phyloP scores from a whole-genome alignment of 1,140 invertebrate genomes.

The Subanguina moxae region DNA sequence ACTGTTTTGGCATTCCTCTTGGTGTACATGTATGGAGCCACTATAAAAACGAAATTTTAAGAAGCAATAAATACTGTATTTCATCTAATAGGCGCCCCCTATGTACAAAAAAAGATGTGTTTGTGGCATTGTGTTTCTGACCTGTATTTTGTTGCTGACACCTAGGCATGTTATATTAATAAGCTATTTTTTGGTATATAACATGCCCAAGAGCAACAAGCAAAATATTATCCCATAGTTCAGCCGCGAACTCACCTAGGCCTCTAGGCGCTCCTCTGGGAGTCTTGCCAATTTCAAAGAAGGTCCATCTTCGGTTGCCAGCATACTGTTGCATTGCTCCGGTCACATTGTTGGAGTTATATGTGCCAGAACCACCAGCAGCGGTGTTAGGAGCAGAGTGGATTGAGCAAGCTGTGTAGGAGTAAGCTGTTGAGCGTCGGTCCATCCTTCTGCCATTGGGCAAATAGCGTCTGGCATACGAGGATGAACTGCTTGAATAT shows the following conservation, averaged over 20 bases:
- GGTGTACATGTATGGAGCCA: slow-evolving; percentile 38
- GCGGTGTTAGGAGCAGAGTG: slow-evolving; percentile 27
- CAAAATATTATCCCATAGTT: no score
- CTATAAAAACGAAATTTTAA: not conserved
- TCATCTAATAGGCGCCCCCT: no score
- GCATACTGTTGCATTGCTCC: slow-evolving; percentile 21
- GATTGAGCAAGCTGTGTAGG: slow-evolving; percentile 12
- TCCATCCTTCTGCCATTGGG: slow-evolving; percentile 18
- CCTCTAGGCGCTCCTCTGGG: slow-evolving; percentile 48
- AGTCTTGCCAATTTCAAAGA: slow-evolving; percentile 51
- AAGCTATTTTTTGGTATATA: no score
- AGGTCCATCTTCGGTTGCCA: slow-evolving; percentile 44
- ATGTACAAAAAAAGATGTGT: no score
- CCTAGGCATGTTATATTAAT: no score
- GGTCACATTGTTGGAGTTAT: not conserved
- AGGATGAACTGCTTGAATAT: slow-evolving; percentile 22
- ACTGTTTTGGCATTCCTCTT: slow-evolving; percentile 38
- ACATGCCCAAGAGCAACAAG: no score
- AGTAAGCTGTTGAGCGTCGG: slow-evolving; percentile 24
- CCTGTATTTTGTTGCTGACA: no score
- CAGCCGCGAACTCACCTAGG: slow-evolving; percentile 27
- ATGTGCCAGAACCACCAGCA: not conserved
- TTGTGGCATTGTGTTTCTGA: no score
- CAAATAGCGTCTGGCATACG: slow-evolving; percentile 34
- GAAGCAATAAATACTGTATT: no score